These are phyloP conservation scores for Micronycteris hirsuta DNA, from an alignment of 2,113 vertebrate genomes.

Conservation along the genomic window DNA sequence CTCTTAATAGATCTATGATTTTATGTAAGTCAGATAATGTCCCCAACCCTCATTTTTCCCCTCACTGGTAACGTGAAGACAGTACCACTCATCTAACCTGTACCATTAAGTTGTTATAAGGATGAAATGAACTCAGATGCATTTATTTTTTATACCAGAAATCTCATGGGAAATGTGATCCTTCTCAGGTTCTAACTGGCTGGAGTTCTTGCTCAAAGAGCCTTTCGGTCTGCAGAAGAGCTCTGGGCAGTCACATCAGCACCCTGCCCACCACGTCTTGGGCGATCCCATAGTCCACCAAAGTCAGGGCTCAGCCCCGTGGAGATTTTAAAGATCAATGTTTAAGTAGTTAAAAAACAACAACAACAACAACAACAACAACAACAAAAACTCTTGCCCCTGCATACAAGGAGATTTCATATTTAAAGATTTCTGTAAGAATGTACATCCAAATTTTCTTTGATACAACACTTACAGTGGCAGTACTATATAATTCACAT, in stretches of 20 bases:
- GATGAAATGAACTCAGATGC: not conserved
- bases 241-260: not conserved
- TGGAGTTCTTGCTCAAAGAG: not conserved
- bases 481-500: not conserved
- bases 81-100: not conserved
- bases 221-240: accelerated
- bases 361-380: no score
- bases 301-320: not conserved
- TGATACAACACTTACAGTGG: not conserved
- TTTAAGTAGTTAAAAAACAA: not conserved
- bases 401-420: not conserved
- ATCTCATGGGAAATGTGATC: not conserved
- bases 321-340: not conserved
- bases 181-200: not conserved
- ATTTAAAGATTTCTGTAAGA: not conserved
- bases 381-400: not conserved
- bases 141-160: not conserved
- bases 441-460: not conserved
- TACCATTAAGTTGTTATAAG: not conserved
- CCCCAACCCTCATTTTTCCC: not conserved
- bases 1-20: not conserved
- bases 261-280: not conserved
- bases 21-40: not conserved
- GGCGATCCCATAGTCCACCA: not conserved
- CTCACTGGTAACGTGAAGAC: not conserved